Evolutionary conservation across 1,140 invertebrate genomes (phyloP), one percentile per base, ranked within the genome.

Genomic region (Rhyzopertha dominica): DNA sequence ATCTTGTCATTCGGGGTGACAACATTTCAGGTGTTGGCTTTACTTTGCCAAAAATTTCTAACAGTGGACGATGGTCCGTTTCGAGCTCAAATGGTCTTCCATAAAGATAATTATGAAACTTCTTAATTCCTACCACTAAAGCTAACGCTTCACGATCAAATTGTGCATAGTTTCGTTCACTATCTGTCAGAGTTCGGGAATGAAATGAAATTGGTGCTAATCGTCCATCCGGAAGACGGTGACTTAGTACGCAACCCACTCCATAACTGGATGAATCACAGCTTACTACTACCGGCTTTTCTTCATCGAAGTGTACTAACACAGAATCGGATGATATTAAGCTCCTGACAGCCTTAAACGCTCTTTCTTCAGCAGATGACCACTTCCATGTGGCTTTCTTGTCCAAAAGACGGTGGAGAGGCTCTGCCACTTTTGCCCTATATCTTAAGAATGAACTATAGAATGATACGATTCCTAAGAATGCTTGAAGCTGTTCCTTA

Each of bases 111-210:
- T 72, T 51, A 22, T 74, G 62, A 56, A 78, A 79, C 54, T 72
- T 72, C 42, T 67, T 65, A 4, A 79, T 62, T 3, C 65, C 69
- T 55, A 62, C 78, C 1, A 77, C 45, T 8, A 79, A 67, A 2
- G 68, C 65, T n/a, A 74, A 50, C 5, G 68, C 71, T 62, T 81
- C 75, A 51, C 68, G 74, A 22, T 81, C 72, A 18, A 75, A 69
- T 45, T 72, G 68, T 7, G 65, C 45, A 36, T 78, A 75, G 38
- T 68, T 74, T 51, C 59, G 49, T 51, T 77, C 68, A 4, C 69
- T 52, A 20, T 54, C 28, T n/a, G 54, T 58, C 20, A 78, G 52
- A 1, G 62, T 61, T 32, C 66, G 49, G 7, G 73, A 76, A 8
- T 62, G 67, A 59, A 58, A 74, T 4, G 62, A 59, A 30, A 78